Conservation (phyloP, 2,797 vertebrate species). For the Poeciliopsis presidionis region DNA sequence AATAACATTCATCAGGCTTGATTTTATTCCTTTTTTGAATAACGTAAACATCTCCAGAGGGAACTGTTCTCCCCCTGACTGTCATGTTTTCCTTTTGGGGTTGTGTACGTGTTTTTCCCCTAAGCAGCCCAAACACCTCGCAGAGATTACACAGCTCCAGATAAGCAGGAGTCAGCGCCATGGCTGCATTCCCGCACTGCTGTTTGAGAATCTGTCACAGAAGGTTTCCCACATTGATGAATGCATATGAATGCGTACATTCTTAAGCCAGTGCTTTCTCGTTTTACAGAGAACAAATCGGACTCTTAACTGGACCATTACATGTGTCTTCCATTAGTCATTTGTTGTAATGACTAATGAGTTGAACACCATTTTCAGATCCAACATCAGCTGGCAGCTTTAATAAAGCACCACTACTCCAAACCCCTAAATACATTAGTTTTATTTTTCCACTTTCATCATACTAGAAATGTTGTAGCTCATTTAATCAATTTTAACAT, state of each 20-base stretch:
- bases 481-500: neutral
- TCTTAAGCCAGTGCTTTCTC: slow-evolving; percentile 3
- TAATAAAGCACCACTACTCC: neutral
- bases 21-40: neutral
- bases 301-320: neutral
- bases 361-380: neutral
- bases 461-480: neutral
- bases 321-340: neutral
- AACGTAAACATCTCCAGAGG: slow-evolving; percentile 1
- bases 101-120: slow-evolving; percentile 23
- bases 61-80: neutral
- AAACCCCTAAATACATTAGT: neutral
- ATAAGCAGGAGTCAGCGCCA: slow-evolving; percentile 65
- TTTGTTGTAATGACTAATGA: neutral
- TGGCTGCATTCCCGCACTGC: slow-evolving; percentile 61
- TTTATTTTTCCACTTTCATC: neutral
- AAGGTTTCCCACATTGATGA: slow-evolving; percentile 82
- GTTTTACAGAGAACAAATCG: neutral
- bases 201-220: slow-evolving; percentile 70
- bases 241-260: slow-evolving; percentile 44
- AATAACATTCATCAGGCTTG: neutral
- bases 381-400: neutral
- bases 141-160: slow-evolving; percentile 60
- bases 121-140: slow-evolving; percentile 64
- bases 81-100: neutral